phyloP scores from a whole-genome alignment of 1,140 invertebrate species.

The Habropoda laboriosa region DNA sequence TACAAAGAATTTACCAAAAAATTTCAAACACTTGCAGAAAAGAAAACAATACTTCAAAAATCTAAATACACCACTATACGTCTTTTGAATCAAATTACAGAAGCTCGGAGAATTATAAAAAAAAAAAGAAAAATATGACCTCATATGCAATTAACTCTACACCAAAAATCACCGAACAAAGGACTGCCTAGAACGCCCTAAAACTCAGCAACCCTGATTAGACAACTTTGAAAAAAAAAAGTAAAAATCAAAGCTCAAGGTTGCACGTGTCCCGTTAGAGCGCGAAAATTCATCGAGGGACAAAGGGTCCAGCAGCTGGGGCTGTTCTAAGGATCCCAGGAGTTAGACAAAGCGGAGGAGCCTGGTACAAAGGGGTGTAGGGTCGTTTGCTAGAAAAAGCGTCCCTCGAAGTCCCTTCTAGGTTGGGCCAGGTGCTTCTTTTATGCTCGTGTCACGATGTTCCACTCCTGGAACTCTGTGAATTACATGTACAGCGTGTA shows the following conservation, averaged over 20 bases:
- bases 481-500: background rate
- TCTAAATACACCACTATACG: too few species aligned
- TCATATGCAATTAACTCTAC: too few species aligned
- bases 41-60: too few species aligned
- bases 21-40: too few species aligned
- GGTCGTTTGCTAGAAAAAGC: conserved; percentile 8
- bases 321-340: background rate
- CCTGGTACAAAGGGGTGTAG: conserved; percentile 10
- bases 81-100: too few species aligned
- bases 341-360: conserved; percentile 27
- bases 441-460: background rate
- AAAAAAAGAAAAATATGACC: too few species aligned
- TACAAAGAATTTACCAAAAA: too few species aligned
- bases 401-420: conserved; percentile 1
- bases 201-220: background rate
- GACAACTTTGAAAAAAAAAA: background rate
- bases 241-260: background rate
- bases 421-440: conserved; percentile 25
- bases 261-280: background rate
- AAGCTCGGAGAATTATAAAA: too few species aligned
- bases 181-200: too few species aligned
- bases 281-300: background rate
- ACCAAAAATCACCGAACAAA: too few species aligned
- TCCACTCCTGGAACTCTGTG: background rate
- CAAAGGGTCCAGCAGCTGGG: conserved; percentile 29